These are phyloP conservation scores for Stegana nigrithorax DNA, from an alignment of 2,888 invertebrate species.

Conservation along the genomic window DNA sequence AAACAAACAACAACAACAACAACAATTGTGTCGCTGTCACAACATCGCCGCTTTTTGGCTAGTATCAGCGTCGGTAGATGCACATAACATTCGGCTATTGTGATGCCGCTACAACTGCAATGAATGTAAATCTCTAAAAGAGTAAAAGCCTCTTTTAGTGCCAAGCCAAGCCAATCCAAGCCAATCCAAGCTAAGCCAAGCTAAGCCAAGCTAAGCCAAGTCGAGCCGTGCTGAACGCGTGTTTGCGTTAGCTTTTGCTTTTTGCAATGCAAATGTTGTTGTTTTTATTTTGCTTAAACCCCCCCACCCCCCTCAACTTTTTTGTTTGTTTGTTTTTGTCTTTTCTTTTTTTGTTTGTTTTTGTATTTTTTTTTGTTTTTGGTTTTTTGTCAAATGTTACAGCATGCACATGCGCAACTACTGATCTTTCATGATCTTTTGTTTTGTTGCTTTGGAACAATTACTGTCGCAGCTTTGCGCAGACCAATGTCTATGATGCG, in stretches of 20 bases:
- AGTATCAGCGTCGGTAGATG: conserved; percentile 64
- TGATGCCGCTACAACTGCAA: not conserved
- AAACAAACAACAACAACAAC: too few relatives aligned
- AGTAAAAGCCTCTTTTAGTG: too few relatives aligned
- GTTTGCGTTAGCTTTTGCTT: too few relatives aligned
- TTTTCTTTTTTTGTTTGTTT: too few relatives aligned
- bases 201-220: too few relatives aligned
- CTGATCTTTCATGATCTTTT: conserved; percentile 4
- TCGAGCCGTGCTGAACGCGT: too few relatives aligned
- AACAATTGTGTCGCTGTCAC: conserved; percentile 41
- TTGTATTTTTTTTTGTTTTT: too few relatives aligned
- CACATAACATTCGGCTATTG: conserved; percentile 46
- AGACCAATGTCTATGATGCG: not conserved
- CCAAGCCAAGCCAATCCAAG: too few relatives aligned
- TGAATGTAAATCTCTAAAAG: not conserved
- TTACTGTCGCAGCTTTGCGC: conserved; percentile 11
- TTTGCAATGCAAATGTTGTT: conserved; percentile 25
- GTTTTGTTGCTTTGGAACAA: not conserved
- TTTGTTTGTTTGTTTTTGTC: too few relatives aligned
- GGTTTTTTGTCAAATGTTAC: conserved; percentile 16
- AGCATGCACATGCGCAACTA: conserved; percentile 1
- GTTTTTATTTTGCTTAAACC: too few relatives aligned
- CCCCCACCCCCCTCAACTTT: too few relatives aligned
- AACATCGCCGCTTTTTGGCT: conserved; percentile 34
- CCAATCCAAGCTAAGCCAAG: too few relatives aligned